Base-by-base conservation (phyloP, 2,888 invertebrate genomes). In the Chirona hameri region DNA sequence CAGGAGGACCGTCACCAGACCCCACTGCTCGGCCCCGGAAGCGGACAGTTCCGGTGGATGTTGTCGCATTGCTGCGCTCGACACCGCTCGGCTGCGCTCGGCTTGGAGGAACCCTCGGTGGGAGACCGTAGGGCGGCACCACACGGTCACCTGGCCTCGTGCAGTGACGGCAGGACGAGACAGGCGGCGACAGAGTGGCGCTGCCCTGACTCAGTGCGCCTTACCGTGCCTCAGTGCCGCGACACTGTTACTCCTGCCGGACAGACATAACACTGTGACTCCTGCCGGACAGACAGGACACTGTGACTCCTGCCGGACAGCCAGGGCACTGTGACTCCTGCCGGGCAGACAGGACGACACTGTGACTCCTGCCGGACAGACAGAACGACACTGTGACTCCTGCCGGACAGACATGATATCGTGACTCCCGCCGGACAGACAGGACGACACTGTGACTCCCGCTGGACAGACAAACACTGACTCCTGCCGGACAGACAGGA, bases 51-150 rank as follows among this genome's bases (percentile, higher is more conserved):
- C 55, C 55, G 55, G 55, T 18, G 18, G 15, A 55, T 55, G 55
- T 2, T 18, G 55, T 55, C 15, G 1, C 12, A 18, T 3, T 18
- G 12, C 90, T 55, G 55, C 55, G 4, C 18, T 14, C 55, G 15
- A 12, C 10, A 18, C 55, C 14, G 39, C 39, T 39, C 52, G 52
- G 52, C 10, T 7, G 10, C 52, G 52, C 52, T 52, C 52, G 15
- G 14, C 55, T 55, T 55, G 18, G 55, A 18, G 55, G 55, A 14
- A 12, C 55, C 55, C 55, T 55, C 55, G 18, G 55, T 7, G 55
- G 55, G 14, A 55, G 55, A 55, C 15, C 55, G 55, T 18, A 55
- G 7, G 10, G 4, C 55, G 55, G 39, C 39, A 39, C 55, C 55
- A 18, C 15, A 18, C 24, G 57, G 57, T 21, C 18, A 24, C 7